Base-by-base conservation (phyloP, 2,797 vertebrate genomes). In the Scarus forsteni region DNA sequence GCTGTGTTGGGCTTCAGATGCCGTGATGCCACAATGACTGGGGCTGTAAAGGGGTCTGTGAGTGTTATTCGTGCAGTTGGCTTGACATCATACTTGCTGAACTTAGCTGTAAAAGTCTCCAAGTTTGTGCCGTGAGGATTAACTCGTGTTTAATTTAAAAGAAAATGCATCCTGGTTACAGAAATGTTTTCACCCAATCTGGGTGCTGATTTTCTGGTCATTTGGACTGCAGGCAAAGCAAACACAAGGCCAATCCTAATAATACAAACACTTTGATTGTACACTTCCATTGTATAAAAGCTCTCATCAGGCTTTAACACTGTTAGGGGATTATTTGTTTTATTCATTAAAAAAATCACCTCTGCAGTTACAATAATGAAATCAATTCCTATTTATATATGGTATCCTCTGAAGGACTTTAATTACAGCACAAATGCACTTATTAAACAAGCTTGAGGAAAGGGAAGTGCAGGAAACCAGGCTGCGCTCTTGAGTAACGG, bases 401-500 rank as follows among this genome's bases (percentile, higher is more conserved):
- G 35, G 51, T 58, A 66, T 75, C 66, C 64, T 75, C 45, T 75
- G 70, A 76, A 73, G 68, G 57, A 70, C 53, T 85, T 85, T 76
- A 86, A 89, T 87, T 79, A 83, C 68, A 78, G 65, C 68, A 71
- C 67, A 75, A 77, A 51, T 75, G 78, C 85, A 82, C 89, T 92
- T 84, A 83, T 91, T 92, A 90, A 93, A 92, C 90, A 92, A 86
- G 86, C 86, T 78, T n/a, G 77, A 76, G 80, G 84, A 91, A 85
- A 87, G 76, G 74, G 88, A 87, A 85, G 87, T 83, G 76, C 86
- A 92, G 79, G 85, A 93, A 93, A 92, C 85, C 86, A 90, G 88
- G 85, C 27, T 27, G 27, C 80, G 65, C 84, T 80, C 86, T 89
- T 88, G 86, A 90, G 90, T 91, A 92, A 90, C 85, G 68, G 79